A percentile compares a stretch with the other conserved stretches of the same genome.
Conservation (phyloP, 2,888 invertebrate genomes). For the Spatulosminthurus flaviceps region DNA sequence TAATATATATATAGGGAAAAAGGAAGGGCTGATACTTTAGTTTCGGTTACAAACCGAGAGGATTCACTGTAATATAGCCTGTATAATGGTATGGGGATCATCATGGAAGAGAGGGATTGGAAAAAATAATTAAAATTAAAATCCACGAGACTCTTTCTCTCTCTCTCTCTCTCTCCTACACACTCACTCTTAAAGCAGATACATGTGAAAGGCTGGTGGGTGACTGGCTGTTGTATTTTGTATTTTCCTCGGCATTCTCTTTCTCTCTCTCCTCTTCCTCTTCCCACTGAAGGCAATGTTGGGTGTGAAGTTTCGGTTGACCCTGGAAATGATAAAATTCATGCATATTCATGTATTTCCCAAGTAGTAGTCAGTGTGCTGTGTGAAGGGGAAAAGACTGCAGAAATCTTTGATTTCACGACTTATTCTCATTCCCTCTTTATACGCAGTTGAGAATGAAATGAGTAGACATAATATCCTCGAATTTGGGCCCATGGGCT, state of each 20-base stretch:
- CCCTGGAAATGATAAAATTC: conserved; percentile 46
- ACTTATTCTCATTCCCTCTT: conserved; percentile 56
- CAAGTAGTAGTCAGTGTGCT: conserved; percentile 32
- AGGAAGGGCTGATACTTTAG: neutral
- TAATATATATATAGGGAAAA: neutral
- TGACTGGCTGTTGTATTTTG: neutral
- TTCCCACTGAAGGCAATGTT: neutral
- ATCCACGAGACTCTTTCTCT: neutral
- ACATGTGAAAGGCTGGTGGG: neutral
- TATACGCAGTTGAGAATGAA: conserved; percentile 50
- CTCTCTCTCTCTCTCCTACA: no score
- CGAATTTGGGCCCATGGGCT: conserved; percentile 56
- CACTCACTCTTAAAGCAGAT: no score
- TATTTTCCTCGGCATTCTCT: neutral
- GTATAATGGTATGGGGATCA: conserved; percentile 18
- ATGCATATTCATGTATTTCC: conserved; percentile 49
- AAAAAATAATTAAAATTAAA: conserved; percentile 30
- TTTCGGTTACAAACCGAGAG: conserved; percentile 8
- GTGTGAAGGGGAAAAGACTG: conserved; percentile 44
- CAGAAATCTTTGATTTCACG: conserved; percentile 60
- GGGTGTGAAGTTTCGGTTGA: conserved; percentile 39
- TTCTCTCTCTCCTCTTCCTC: neutral
- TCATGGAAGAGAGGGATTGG: conserved; percentile 26
- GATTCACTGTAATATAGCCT: neutral
- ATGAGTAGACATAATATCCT: conserved; percentile 57